These are phyloP conservation scores for Pygmarrhopalites habei DNA, from an alignment of 1,140 invertebrate species.

Conservation along the genomic window DNA sequence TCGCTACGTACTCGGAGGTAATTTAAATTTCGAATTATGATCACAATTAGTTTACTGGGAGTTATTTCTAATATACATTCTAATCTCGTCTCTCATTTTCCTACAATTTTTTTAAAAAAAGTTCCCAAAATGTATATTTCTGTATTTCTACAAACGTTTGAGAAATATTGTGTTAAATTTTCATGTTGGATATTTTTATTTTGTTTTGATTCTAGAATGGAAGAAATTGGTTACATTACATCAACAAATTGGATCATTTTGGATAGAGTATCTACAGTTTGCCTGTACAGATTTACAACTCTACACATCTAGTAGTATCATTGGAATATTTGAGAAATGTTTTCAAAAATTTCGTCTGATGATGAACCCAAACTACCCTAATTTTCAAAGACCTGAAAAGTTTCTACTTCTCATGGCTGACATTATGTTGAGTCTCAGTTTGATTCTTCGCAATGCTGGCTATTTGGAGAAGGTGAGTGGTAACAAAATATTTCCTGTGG, in stretches of 20 bases:
- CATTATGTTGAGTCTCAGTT: conserved; percentile 12
- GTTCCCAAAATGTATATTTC: too few relatives aligned
- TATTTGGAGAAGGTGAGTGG: conserved; percentile 28
- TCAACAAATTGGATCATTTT: conserved; percentile 26
- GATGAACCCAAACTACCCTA: conserved; percentile 29
- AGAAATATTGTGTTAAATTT: too few relatives aligned
- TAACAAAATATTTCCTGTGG: too few relatives aligned
- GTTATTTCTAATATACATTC: too few relatives aligned
- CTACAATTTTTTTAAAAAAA: too few relatives aligned
- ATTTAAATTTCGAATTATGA: too few relatives aligned
- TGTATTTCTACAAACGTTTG: too few relatives aligned
- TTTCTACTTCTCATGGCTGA: conserved; percentile 29
- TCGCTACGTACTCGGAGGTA: conserved; percentile 21
- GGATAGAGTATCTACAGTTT: conserved; percentile 22
- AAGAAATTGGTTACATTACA: conserved; percentile 27
- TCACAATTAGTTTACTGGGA: too few relatives aligned
- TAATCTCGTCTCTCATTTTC: too few relatives aligned
- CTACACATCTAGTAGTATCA: conserved; percentile 8
- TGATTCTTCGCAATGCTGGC: conserved; percentile 26
- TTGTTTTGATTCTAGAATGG: too few relatives aligned
- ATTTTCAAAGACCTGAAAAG: conserved; percentile 32
- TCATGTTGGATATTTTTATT: too few relatives aligned
- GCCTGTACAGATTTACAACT: conserved; percentile 29
- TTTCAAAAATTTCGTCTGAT: conserved; percentile 36
- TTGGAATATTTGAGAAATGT: conserved; percentile 23